phyloP scores from a whole-genome alignment of 2,888 invertebrate genomes.

The Synergus laeviventris region DNA sequence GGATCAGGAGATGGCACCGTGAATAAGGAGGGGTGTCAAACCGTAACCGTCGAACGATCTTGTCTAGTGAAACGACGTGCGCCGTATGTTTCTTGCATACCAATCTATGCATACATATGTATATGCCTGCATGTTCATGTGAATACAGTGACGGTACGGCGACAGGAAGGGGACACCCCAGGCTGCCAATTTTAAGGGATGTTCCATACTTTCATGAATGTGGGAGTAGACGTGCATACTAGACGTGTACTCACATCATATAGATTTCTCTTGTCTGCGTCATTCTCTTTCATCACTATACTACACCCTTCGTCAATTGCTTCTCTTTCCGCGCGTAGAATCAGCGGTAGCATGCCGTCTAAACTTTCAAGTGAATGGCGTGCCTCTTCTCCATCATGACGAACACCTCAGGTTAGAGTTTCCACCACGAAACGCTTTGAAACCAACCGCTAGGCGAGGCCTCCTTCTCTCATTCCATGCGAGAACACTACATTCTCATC shows the following conservation, averaged over 20 bases:
- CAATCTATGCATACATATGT: slow-evolving; percentile 57
- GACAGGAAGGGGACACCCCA: slow-evolving; percentile 28
- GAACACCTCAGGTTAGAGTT: slow-evolving; percentile 51
- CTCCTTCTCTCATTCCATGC: slow-evolving; percentile 42
- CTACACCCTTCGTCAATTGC: background rate
- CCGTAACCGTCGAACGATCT: slow-evolving; percentile 55
- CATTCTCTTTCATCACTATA: slow-evolving; percentile 22
- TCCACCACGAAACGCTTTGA: slow-evolving; percentile 54
- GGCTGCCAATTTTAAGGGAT: slow-evolving; percentile 54
- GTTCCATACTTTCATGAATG: slow-evolving; percentile 39
- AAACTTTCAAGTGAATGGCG: slow-evolving; percentile 62
- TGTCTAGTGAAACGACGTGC: slow-evolving; percentile 54
- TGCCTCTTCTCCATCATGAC: slow-evolving; percentile 61
- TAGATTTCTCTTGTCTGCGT: slow-evolving; percentile 11
- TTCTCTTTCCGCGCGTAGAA: slow-evolving; percentile 38
- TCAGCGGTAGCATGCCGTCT: slow-evolving; percentile 53
- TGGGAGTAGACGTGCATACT: slow-evolving; percentile 21
- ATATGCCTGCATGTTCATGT: slow-evolving; percentile 42
- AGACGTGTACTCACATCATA: slow-evolving; percentile 23
- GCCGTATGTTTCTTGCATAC: slow-evolving; percentile 60
- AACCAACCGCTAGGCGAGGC: slow-evolving; percentile 58
- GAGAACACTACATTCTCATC: slow-evolving; percentile 48
- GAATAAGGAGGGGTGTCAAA: slow-evolving; percentile 41
- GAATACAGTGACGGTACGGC: slow-evolving; percentile 42
- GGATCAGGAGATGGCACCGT: slow-evolving; percentile 10